A percentile compares a stretch with the other conserved stretches of the same genome.
Conservation (phyloP, 2,113 vertebrate genomes). For the Chauna torquata region DNA sequence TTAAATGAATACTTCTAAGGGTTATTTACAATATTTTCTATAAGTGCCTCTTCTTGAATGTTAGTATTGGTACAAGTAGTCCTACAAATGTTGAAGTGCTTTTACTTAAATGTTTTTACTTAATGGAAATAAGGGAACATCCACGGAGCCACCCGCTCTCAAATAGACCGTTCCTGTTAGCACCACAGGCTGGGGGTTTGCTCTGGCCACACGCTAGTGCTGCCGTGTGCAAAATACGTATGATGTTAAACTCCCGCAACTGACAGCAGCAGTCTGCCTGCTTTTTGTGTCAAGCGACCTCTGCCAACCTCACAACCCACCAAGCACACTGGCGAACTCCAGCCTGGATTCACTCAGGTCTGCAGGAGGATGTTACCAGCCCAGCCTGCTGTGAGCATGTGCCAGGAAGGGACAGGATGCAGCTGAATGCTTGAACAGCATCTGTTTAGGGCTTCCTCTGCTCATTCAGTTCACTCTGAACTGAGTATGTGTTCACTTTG, state of each 20-base stretch:
- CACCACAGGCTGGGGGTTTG: not conserved
- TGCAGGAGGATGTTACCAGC: not conserved
- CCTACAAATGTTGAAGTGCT: not conserved
- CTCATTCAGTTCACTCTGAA: too few species aligned
- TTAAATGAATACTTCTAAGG: not conserved
- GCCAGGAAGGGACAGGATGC: not conserved
- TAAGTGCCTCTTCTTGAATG: not conserved
- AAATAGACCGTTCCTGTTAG: not conserved
- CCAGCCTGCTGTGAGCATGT: not conserved
- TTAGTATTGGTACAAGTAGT: not conserved
- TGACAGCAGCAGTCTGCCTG: rapidly evolving
- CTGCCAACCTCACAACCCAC: not conserved
- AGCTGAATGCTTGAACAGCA: too few species aligned
- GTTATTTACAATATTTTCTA: not conserved
- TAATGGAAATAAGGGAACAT: not conserved
- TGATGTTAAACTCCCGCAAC: not conserved
- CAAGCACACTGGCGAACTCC: not conserved
- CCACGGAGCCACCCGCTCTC: not conserved
- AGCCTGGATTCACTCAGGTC: not conserved
- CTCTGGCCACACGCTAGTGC: not conserved
- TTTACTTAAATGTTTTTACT: not conserved
- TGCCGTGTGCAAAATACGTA: not conserved
- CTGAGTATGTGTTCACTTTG: too few species aligned
- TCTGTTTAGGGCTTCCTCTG: too few species aligned
- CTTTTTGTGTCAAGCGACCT: not conserved